Percentiles rank a stretch among this genome's conserved stretches.
phyloP scores from a whole-genome alignment of 2,888 invertebrate species.

The Agapetus fuscipes region DNA sequence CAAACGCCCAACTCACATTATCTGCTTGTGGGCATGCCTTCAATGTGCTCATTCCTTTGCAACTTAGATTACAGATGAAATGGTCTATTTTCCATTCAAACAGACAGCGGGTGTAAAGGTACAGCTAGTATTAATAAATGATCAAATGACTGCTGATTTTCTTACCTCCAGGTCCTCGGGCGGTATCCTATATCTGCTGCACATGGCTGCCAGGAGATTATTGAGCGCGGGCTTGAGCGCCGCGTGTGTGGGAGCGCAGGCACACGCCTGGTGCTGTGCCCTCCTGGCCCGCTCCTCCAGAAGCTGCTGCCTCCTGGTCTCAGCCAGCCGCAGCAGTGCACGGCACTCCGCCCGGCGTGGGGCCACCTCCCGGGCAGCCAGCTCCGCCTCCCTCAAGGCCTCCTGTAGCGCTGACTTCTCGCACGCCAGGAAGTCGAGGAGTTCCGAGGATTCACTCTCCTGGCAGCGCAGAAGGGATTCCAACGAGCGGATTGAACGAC shows the following conservation, averaged over 20 bases:
- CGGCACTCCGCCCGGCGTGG: constrained; percentile 49
- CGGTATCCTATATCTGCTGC: constrained; percentile 57
- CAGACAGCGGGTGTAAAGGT: too few relatives aligned
- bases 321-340: constrained; percentile 68
- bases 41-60: too few relatives aligned
- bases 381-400: constrained; percentile 68
- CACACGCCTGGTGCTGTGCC: constrained; percentile 27
- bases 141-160: too few relatives aligned
- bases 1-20: too few relatives aligned
- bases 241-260: background rate
- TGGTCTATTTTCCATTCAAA: too few relatives aligned
- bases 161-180: constrained; percentile 52
- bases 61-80: too few relatives aligned
- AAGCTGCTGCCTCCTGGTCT: constrained; percentile 59
- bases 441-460: constrained; percentile 70
- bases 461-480: constrained; percentile 67
- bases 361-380: constrained; percentile 40
- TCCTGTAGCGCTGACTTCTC: constrained; percentile 75
- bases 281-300: constrained; percentile 53
- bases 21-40: too few relatives aligned
- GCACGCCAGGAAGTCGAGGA: constrained; percentile 81
- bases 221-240: constrained; percentile 2
- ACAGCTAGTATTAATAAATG: too few relatives aligned
- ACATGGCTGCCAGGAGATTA: constrained; percentile 43
- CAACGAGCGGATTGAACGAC: constrained; percentile 56